phyloP scores from a whole-genome alignment of 2,888 invertebrate genomes.

The Adelphocoris suturalis region DNA sequence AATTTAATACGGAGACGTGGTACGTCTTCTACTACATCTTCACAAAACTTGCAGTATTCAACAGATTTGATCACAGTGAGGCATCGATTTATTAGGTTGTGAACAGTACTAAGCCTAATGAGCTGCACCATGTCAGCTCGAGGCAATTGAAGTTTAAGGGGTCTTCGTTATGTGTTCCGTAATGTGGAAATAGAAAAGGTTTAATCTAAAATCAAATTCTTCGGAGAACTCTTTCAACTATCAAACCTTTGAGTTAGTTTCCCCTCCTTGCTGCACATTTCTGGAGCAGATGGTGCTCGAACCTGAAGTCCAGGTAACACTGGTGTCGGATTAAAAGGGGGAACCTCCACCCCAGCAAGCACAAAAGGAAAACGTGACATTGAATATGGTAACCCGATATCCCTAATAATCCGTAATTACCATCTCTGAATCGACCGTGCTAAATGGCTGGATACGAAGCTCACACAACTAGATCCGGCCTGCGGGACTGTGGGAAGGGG shows the following conservation, averaged over 20 bases:
- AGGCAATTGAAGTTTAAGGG: too few species aligned
- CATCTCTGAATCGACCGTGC: conserved; percentile 66
- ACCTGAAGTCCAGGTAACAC: neutral
- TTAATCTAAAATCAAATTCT: too few species aligned
- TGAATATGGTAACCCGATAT: conserved; percentile 67
- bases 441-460: conserved; percentile 57
- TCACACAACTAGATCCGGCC: conserved; percentile 60
- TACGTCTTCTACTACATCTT: too few species aligned
- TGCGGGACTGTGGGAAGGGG: neutral
- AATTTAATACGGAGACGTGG: too few species aligned
- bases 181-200: too few species aligned
- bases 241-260: neutral
- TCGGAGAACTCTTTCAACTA: too few species aligned
- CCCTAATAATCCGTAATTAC: conserved; percentile 70
- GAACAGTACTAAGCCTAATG: too few species aligned
- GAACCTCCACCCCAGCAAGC: neutral
- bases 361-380: conserved; percentile 66
- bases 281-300: conserved; percentile 1
- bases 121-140: too few species aligned
- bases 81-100: too few species aligned
- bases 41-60: too few species aligned
- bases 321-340: conserved; percentile 62
- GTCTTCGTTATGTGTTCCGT: too few species aligned
- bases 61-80: too few species aligned
- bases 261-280: neutral